Conservation (phyloP, 2,113 vertebrate genomes). For the Antidorcas marsupialis region DNA sequence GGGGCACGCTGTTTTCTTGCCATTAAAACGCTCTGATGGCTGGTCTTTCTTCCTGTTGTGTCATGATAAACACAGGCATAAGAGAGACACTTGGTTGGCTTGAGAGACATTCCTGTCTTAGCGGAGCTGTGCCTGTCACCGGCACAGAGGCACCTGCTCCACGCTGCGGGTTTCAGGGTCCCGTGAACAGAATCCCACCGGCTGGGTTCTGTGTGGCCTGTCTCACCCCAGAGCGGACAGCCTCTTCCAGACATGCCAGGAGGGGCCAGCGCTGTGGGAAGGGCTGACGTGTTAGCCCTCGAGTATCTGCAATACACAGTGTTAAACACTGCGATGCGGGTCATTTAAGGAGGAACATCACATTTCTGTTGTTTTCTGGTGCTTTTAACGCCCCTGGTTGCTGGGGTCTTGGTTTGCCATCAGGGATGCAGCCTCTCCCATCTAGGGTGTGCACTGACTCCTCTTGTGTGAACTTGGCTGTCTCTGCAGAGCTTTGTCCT, state of each 20-base stretch:
- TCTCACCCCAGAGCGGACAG: rapidly evolving
- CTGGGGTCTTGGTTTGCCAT: neutral
- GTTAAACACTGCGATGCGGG: rapidly evolving
- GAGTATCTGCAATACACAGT: rapidly evolving
- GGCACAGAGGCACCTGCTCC: rapidly evolving
- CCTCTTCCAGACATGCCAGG: neutral
- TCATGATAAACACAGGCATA: neutral
- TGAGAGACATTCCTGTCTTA: neutral
- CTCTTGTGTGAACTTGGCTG: neutral
- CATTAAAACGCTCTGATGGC: neutral
- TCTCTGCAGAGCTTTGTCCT: neutral
- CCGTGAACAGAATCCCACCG: neutral
- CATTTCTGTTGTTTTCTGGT: rapidly evolving
- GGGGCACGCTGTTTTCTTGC: neutral
- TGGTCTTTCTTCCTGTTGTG: neutral
- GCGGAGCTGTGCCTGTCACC: neutral
- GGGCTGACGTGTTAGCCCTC: rapidly evolving
- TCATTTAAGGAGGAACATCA: too few species aligned
- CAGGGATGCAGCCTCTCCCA: neutral
- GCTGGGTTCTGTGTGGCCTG: rapidly evolving
- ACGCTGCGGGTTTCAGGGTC: rapidly evolving
- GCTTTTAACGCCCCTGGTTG: neutral
- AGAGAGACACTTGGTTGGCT: neutral
- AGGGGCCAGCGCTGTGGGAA: rapidly evolving
- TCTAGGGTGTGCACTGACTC: neutral